Evolutionary conservation across 2,888 invertebrate species (phyloP).

Genomic region (Caenorhabditis uteleia): DNA sequence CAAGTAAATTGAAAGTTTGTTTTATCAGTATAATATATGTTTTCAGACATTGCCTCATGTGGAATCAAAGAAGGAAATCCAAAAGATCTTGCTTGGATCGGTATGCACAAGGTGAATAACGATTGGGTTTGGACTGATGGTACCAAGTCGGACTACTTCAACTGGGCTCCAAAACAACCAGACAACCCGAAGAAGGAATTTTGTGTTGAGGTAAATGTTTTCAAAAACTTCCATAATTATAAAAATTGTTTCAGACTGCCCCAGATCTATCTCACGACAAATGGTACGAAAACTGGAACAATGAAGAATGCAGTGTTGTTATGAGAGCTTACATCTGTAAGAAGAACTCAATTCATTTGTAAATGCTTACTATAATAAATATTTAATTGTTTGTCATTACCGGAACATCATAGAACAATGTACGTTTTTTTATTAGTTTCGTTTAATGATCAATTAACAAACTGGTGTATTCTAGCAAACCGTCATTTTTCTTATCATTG

Average conservation of each 20-base stretch:
- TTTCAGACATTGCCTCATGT: constrained; percentile 30
- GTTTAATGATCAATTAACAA: too few relatives aligned
- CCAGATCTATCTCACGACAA: constrained; percentile 38
- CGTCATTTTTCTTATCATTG: too few relatives aligned
- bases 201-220: constrained; percentile 23
- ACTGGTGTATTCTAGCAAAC: too few relatives aligned
- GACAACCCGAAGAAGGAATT: constrained; percentile 35
- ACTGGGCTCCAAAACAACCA: constrained; percentile 41
- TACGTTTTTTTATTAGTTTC: neutral
- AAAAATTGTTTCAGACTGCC: constrained; percentile 31
- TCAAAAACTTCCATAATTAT: neutral
- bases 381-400: neutral
- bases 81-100: constrained; percentile 38
- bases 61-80: constrained; percentile 38
- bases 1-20: constrained; percentile 12
- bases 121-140: constrained; percentile 46
- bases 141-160: constrained; percentile 30
- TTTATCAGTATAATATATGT: neutral
- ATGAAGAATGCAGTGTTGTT: constrained; percentile 20
- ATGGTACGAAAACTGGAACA: constrained; percentile 45
- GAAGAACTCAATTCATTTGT: constrained; percentile 22
- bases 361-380: too few relatives aligned
- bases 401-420: neutral
- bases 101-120: constrained; percentile 20
- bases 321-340: constrained; percentile 39